Evolutionary conservation across 2,888 invertebrate species (phyloP), one percentile per base, ranked within the genome.

Genomic region (Tenthredo livida): DNA sequence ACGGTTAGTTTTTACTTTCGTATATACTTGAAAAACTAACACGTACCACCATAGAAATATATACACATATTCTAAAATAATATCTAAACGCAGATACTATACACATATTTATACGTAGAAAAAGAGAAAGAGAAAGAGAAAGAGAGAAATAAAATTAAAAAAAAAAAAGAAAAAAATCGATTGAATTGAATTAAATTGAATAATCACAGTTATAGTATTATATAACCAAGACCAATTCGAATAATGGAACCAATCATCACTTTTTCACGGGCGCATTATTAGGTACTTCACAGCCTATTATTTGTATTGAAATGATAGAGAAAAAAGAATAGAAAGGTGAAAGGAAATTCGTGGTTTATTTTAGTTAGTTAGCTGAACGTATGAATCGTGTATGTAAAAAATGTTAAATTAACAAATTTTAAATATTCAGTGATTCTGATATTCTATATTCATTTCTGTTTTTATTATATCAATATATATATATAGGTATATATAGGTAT

Each of bases 341-440:
- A 80, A 84, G 65, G 82, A 29, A 73, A 84, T 85, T 70, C 47
- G 80, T 54, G 84, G 84, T 85, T 70, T 70, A 70, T n/a, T n/a
- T n/a, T 70, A 33, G 70, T 70, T 70, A 70, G 37, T 70, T 37
- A 37, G 70, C 12, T 37, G 70, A 70, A n/a, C n/a, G 3, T n/a
- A 70, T 70, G 17, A 9, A 9, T 70, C 37, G 61, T 61, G 61
- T 61, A 61, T 61, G 12, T 67, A 37, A 37, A 70, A 70, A 10
- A 37, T 70, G n/a, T 67, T 29, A 29, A 29, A 67, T 67, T 67
- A 67, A 67, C 33, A 15, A 67, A 67, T 65, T 65, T 65, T 65
- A 67, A 29, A 29, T 29, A 29, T 70, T 70, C 37, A 37, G 9
- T 15, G 70, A 37, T 6, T 37, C 33, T 37, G 37, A 37, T 67